Percentiles rank a stretch among this genome's conserved stretches.
These are phyloP conservation scores for Sinonovacula constricta DNA, from an alignment of 1,140 invertebrate species.

Conservation along the genomic window DNA sequence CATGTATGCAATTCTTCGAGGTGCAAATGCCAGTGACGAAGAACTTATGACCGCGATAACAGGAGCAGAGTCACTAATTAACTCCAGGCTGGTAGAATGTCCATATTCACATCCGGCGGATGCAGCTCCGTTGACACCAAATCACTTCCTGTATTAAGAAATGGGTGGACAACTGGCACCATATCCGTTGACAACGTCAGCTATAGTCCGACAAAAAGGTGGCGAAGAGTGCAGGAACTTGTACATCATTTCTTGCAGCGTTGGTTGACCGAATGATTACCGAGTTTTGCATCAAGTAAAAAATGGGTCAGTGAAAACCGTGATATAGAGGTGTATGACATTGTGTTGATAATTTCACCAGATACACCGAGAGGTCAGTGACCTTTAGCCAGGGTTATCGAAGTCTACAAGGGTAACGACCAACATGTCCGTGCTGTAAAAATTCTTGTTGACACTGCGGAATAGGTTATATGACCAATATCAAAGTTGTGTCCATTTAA, in stretches of 20 bases:
- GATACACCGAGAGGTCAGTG: not conserved
- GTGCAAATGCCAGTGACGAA: conserved; percentile 27
- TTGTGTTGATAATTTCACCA: not conserved
- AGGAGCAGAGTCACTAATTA: conserved; percentile 37
- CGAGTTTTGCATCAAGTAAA: not conserved
- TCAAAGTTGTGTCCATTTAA: no score
- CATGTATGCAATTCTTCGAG: no score
- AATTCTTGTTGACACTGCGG: not conserved
- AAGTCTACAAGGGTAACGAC: no score
- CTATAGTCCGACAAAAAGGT: no score
- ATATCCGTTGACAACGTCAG: no score
- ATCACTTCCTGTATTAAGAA: conserved; percentile 33
- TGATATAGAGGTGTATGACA: not conserved
- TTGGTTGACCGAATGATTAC: no score
- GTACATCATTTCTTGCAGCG: no score
- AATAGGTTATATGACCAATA: conserved; percentile 1
- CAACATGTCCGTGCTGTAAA: not conserved
- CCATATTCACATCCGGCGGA: conserved; percentile 13
- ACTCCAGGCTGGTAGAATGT: conserved; percentile 26
- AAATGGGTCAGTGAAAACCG: not conserved
- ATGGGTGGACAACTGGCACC: conserved; percentile 17
- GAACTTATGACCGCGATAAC: conserved; percentile 23
- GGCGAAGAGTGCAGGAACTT: no score
- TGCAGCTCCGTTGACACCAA: conserved; percentile 6
- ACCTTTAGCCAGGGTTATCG: not conserved